Base-by-base conservation (phyloP, 2,113 vertebrate species). In the Apeltes quadracus region DNA sequence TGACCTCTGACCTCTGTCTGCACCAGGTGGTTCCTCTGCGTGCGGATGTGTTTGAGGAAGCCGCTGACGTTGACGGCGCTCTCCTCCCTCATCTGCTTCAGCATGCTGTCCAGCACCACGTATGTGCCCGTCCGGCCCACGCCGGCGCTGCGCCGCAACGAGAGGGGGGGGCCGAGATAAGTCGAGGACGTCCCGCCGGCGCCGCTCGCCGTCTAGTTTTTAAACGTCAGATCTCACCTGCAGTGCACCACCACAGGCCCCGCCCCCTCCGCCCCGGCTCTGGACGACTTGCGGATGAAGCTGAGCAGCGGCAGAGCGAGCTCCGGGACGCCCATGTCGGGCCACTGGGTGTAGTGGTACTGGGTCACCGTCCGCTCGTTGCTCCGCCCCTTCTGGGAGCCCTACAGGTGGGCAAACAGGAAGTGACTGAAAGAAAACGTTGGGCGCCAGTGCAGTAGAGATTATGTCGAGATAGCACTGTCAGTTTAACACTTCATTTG, bases 271-370 rank as follows among this genome's bases (percentile, higher is more conserved):
- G 88, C 83, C 84, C 93, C 93, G 46, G 94, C 95, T 0, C 86
- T 91, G 0, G 96, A 95, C 0, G 96, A 96, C 83, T 96, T 98
- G 75, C 92, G 93, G 88, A 99, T 91, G 1, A 99, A 99, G 69
- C 93, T 94, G 72, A 99, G 94, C 39, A 99, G 95, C 0, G 98
- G 97, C 68, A 98, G 92, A 0, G 95, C 88, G 5, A 96, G 95
- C 3, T 97, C 96, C 0, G 97, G 96, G 56, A 97, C 96, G 1
- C 98, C 97, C 96, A 97, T 97, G 88, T 98, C 97, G 13, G 98
- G 97, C 98, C 98, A 99, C 86, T 97, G 97, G 11, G 97, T 99
- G 82, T 98, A 99, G 74, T 99, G 97, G 88, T 94, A 99, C 77
- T 99, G 98, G 0, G 88, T 93, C 36, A 99, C 93, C 2, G 90